phyloP scores from a whole-genome alignment of 2,797 vertebrate species.

The Coracias cyanogaster region DNA sequence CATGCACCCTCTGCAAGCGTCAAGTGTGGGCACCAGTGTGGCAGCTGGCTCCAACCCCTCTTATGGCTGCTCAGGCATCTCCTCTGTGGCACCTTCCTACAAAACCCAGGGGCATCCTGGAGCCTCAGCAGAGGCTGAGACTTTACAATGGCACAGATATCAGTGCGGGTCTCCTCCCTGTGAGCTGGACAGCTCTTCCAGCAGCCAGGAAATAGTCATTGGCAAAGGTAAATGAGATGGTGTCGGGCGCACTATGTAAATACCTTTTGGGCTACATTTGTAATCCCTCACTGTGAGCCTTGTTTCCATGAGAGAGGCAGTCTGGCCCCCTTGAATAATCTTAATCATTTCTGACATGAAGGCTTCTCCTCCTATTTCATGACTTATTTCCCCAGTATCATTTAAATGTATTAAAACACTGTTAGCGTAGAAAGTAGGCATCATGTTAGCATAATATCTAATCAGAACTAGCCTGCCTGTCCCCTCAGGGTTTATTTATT shows the following conservation, averaged over 20 bases:
- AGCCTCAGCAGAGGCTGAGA: not conserved
- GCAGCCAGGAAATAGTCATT: not conserved
- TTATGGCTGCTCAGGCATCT: not conserved
- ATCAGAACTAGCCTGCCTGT: conserved; percentile 75
- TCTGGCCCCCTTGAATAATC: conserved; percentile 43
- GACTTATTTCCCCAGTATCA: conserved; percentile 73
- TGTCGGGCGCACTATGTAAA: not conserved
- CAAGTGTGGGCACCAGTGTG: rapidly evolving
- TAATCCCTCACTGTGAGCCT: not conserved
- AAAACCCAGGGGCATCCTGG: not conserved
- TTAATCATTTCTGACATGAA: conserved; percentile 73
- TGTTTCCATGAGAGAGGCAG: conserved; percentile 39
- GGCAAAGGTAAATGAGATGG: not conserved
- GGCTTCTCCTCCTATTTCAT: conserved; percentile 57
- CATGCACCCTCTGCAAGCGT: rapidly evolving
- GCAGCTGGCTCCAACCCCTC: not conserved
- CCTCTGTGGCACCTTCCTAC: not conserved
- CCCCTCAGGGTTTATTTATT: conserved; percentile 75
- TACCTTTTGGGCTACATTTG: not conserved
- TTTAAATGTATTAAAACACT: conserved; percentile 79
- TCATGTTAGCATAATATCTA: conserved; percentile 80
- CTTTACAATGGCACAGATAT: not conserved
- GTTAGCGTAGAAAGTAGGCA: conserved; percentile 73
- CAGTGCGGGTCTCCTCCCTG: not conserved
- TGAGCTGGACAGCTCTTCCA: not conserved